Conservation (phyloP, 2,888 invertebrate genomes). For the Malthinus flaveolus region DNA sequence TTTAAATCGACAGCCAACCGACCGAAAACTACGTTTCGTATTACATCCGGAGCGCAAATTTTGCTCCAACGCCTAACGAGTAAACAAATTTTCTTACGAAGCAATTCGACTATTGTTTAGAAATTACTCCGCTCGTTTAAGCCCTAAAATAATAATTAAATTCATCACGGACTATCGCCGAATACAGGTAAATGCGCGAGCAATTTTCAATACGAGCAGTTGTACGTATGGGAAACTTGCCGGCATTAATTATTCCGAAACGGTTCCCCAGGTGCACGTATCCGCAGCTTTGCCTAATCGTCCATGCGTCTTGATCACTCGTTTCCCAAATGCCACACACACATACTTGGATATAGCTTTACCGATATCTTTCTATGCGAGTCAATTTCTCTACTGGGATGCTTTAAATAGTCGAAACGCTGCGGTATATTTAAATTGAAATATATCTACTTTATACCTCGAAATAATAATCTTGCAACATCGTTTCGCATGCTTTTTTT, state of each 20-base stretch:
- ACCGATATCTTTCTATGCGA: slow-evolving; percentile 28
- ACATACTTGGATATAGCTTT: slow-evolving; percentile 26
- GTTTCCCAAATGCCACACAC: slow-evolving; percentile 26
- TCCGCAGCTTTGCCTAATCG: slow-evolving; percentile 47
- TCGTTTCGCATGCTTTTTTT: slow-evolving; percentile 1
- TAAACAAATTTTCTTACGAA: no score
- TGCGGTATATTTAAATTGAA: slow-evolving; percentile 33
- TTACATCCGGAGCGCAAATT: no score
- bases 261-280: slow-evolving; percentile 45
- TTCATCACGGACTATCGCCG: slow-evolving; percentile 10
- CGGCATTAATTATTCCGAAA: slow-evolving; percentile 44
- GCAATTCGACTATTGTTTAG: no score
- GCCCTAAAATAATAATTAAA: slow-evolving; percentile 23
- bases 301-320: slow-evolving; percentile 42
- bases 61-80: no score
- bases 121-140: neutral
- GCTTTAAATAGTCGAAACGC: slow-evolving; percentile 40
- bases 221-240: slow-evolving; percentile 27
- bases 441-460: slow-evolving; percentile 29
- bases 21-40: no score
- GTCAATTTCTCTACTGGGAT: slow-evolving; percentile 39
- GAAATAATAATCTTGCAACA: slow-evolving; percentile 19
- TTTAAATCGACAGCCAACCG: no score
- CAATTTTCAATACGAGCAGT: slow-evolving; percentile 9
- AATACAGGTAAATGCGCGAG: slow-evolving; percentile 14